Percentiles rank a stretch among this genome's conserved stretches.
These are phyloP conservation scores for Amphiprion percula DNA, from an alignment of 2,113 vertebrate genomes.

Conservation along the genomic window DNA sequence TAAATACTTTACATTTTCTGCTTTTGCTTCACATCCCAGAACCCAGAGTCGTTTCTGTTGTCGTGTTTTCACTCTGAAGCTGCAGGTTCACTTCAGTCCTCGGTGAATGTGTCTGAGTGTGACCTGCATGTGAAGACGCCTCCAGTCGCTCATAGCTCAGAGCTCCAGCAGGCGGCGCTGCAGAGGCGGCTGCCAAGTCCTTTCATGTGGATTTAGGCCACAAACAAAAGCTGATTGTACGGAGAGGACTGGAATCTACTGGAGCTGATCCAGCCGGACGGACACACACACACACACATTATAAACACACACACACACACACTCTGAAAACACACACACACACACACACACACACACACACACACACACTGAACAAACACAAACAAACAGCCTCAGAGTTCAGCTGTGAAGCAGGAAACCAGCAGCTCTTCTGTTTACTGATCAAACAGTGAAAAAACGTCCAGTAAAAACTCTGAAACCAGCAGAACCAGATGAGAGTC, in stretches of 20 bases:
- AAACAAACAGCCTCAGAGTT: background rate
- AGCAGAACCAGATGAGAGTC: too few species aligned
- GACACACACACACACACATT: conserved; percentile 2
- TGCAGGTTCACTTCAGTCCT: background rate
- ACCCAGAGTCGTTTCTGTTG: too few species aligned
- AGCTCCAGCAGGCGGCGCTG: conserved; percentile 53
- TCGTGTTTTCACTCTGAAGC: too few species aligned
- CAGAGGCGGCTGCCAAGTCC: conserved; percentile 4
- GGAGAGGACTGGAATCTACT: conserved; percentile 76
- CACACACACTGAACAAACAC: background rate
- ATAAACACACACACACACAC: conserved; percentile 23
- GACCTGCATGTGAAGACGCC: background rate
- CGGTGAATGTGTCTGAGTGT: conserved; percentile 17
- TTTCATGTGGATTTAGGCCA: conserved; percentile 77
- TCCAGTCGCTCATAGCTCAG: background rate
- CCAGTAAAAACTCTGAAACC: too few species aligned
- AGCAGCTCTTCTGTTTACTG: conserved; percentile 36
- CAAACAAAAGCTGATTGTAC: conserved; percentile 83
- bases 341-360: conserved; percentile 20
- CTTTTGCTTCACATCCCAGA: too few species aligned
- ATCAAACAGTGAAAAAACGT: conserved; percentile 1
- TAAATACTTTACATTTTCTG: too few species aligned
- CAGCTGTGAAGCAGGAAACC: conserved; percentile 8
- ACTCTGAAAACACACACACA: background rate
- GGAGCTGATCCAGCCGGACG: conserved; percentile 60